Conservation (phyloP, 2,797 vertebrate genomes). For the Tamandua tetradactyla region DNA sequence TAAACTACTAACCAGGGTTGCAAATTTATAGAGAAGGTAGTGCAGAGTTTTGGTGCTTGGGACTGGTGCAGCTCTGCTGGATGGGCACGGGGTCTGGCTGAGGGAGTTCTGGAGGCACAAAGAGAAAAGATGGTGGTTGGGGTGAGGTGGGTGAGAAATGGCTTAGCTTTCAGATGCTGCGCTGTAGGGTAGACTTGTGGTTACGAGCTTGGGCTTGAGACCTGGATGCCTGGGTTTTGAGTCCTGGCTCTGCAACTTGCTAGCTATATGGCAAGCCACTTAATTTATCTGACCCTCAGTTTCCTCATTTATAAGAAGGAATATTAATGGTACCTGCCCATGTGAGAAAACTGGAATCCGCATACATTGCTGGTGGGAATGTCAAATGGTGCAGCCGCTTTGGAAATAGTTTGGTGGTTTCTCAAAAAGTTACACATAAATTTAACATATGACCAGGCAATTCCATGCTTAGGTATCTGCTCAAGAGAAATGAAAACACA, state of each 20-base stretch:
- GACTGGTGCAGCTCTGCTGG: neutral
- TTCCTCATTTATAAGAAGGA: neutral
- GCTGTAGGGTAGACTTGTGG: fast-evolving
- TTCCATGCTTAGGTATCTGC: neutral
- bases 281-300: neutral
- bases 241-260: neutral
- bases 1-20: neutral
- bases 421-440: slow-evolving; percentile 9
- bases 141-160: neutral
- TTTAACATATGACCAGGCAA: neutral
- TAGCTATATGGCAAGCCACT: neutral
- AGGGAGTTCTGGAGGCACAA: neutral
- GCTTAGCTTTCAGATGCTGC: neutral
- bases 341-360: neutral
- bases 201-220: neutral
- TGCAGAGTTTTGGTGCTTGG: neutral
- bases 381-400: neutral
- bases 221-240: neutral
- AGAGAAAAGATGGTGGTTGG: neutral
- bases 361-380: neutral
- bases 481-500: neutral
- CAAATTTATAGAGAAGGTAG: neutral
- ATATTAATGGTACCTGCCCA: neutral
- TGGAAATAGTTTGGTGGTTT: neutral
- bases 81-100: neutral